phyloP scores from a whole-genome alignment of 2,797 vertebrate species.

The Scolopax rusticola region DNA sequence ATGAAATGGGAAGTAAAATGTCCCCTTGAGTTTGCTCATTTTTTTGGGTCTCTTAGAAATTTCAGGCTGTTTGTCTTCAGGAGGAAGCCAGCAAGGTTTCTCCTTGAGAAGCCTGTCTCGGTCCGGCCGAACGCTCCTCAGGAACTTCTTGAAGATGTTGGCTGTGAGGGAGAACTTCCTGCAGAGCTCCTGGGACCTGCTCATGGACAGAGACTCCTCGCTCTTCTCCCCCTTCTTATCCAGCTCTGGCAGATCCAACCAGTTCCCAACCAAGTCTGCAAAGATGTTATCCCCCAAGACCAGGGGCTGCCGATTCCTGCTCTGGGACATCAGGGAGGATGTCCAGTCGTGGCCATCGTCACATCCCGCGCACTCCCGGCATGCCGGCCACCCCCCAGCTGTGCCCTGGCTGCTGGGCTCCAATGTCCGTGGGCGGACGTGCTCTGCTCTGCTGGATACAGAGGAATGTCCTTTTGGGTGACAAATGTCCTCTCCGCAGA shows the following conservation, averaged over 20 bases:
- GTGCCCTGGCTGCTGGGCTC: neutral
- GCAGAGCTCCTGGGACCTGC: slow-evolving; percentile 90
- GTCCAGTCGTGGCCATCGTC: slow-evolving; percentile 93
- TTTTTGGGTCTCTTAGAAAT: slow-evolving; percentile 90
- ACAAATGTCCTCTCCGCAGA: accelerated
- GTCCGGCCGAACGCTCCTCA: slow-evolving; percentile 92
- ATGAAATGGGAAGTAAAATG: slow-evolving; percentile 88
- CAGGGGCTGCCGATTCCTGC: slow-evolving; percentile 93
- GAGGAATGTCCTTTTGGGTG: neutral
- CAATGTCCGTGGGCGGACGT: accelerated
- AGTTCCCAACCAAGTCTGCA: slow-evolving; percentile 96
- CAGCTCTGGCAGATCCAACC: slow-evolving; percentile 93
- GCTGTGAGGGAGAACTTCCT: slow-evolving; percentile 92
- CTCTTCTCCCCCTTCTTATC: slow-evolving; percentile 83
- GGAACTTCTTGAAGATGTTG: slow-evolving; percentile 96
- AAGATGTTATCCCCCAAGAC: slow-evolving; percentile 95
- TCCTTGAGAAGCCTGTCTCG: slow-evolving; percentile 93
- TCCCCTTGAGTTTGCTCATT: slow-evolving; percentile 83
- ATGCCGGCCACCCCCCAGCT: neutral
- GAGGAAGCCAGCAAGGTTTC: slow-evolving; percentile 89
- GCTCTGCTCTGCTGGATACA: neutral
- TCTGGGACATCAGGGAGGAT: slow-evolving; percentile 91
- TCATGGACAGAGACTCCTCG: slow-evolving; percentile 76
- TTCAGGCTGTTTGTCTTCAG: slow-evolving; percentile 77
- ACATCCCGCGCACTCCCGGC: neutral